These are phyloP conservation scores for Spodoptera littoralis DNA, from an alignment of 2,888 invertebrate species.

Conservation along the genomic window DNA sequence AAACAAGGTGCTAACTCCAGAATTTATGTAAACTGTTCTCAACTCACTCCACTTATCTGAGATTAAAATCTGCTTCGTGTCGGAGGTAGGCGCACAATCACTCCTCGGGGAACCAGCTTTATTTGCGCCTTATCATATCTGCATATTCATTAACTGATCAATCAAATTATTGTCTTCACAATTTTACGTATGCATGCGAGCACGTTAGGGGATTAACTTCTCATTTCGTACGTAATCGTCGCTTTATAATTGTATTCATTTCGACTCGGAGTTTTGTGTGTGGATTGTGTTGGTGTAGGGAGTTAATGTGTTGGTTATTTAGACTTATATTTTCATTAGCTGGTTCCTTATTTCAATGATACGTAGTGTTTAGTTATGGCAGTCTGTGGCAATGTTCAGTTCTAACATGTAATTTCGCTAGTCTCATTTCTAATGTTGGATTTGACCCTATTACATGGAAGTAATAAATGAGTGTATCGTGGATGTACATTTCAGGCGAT, in stretches of 20 bases:
- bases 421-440: no score
- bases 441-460: no score
- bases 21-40: slow-evolving; percentile 88
- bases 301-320: slow-evolving; percentile 4
- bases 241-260: slow-evolving; percentile 30
- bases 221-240: slow-evolving; percentile 32
- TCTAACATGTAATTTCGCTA: no score
- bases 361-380: no score
- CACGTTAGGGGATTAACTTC: slow-evolving; percentile 51
- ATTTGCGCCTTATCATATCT: slow-evolving; percentile 86
- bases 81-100: slow-evolving; percentile 82
- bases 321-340: slow-evolving; percentile 1
- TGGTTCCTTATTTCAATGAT: not conserved
- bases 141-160: slow-evolving; percentile 87
- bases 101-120: slow-evolving; percentile 82
- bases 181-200: slow-evolving; percentile 58
- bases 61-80: slow-evolving; percentile 85
- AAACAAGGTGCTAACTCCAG: slow-evolving; percentile 87
- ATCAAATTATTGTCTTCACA: slow-evolving; percentile 80
- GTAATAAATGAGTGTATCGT: no score
- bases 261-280: slow-evolving; percentile 18
- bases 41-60: slow-evolving; percentile 83
- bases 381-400: no score
- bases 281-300: not conserved
- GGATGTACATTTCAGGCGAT: no score